Percentiles rank a stretch among this genome's conserved stretches.
Evolutionary conservation across 2,888 invertebrate species (phyloP).

Genomic region (Sesamia inferens): DNA sequence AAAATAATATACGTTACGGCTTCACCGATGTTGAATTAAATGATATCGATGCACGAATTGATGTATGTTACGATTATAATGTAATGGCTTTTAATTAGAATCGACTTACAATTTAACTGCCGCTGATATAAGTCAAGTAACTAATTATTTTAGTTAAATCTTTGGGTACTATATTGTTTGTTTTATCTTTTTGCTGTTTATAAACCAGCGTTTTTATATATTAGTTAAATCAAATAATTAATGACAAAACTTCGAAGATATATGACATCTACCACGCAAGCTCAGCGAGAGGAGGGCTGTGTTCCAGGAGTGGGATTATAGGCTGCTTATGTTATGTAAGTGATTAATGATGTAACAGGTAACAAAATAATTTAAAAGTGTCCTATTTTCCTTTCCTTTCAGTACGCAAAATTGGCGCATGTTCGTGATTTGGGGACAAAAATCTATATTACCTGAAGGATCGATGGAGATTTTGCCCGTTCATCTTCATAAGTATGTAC

Average conservation of each 20-base stretch:
- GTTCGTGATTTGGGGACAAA: too few species aligned
- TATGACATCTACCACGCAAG: too few species aligned
- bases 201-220: not conserved
- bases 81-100: slow-evolving; percentile 58
- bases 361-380: not conserved
- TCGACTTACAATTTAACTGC: slow-evolving; percentile 29
- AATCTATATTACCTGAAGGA: too few species aligned
- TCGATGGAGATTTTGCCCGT: not conserved
- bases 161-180: slow-evolving; percentile 6
- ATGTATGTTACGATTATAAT: slow-evolving; percentile 52
- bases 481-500: not conserved
- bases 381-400: too few species aligned
- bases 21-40: slow-evolving; percentile 53
- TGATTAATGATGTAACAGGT: not conserved
- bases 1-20: slow-evolving; percentile 51
- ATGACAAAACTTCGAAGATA: too few species aligned
- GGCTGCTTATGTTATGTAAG: too few species aligned
- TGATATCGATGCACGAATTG: slow-evolving; percentile 48
- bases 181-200: not conserved
- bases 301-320: too few species aligned
- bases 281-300: too few species aligned
- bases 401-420: too few species aligned
- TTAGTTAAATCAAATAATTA: not conserved
- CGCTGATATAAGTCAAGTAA: slow-evolving; percentile 42
- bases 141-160: slow-evolving; percentile 43